Conservation (phyloP, 1,140 invertebrate genomes). For the Ostrea edulis region DNA sequence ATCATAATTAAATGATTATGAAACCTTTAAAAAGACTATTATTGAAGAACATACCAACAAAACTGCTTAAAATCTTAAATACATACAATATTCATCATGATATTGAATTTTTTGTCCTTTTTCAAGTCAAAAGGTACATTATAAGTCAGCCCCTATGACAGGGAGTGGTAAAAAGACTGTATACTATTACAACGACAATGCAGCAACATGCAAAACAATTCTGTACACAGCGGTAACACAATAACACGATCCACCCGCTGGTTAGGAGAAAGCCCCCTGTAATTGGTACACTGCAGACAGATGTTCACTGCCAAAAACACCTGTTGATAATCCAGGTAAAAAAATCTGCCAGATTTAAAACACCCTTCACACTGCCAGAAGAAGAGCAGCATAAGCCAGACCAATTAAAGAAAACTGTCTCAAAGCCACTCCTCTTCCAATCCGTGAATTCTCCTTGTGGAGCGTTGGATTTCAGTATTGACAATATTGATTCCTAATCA, state of each 20-base stretch:
- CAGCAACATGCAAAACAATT: not conserved
- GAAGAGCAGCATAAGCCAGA: not conserved
- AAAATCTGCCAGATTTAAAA: conserved; percentile 9
- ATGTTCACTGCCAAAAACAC: conserved; percentile 38
- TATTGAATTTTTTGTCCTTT: not conserved
- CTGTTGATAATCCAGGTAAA: conserved; percentile 35
- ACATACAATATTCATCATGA: not conserved
- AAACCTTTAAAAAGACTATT: too few relatives aligned
- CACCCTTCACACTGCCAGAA: not conserved
- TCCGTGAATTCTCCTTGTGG: not conserved
- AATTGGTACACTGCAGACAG: conserved; percentile 25
- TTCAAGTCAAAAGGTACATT: not conserved
- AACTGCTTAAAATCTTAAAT: not conserved
- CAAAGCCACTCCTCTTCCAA: not conserved
- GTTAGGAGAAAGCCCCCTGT: not conserved
- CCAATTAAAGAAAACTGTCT: conserved; percentile 12
- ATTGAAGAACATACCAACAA: too few relatives aligned
- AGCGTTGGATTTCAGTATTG: not conserved
- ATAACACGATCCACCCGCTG: conserved; percentile 1
- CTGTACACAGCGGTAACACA: not conserved
- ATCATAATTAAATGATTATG: too few relatives aligned
- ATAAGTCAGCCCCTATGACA: not conserved
- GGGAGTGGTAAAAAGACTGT: not conserved
- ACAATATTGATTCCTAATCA: not conserved
- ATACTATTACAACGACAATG: conserved; percentile 1